phyloP scores from a whole-genome alignment of 2,797 vertebrate genomes.

The Bucorvus abyssinicus region DNA sequence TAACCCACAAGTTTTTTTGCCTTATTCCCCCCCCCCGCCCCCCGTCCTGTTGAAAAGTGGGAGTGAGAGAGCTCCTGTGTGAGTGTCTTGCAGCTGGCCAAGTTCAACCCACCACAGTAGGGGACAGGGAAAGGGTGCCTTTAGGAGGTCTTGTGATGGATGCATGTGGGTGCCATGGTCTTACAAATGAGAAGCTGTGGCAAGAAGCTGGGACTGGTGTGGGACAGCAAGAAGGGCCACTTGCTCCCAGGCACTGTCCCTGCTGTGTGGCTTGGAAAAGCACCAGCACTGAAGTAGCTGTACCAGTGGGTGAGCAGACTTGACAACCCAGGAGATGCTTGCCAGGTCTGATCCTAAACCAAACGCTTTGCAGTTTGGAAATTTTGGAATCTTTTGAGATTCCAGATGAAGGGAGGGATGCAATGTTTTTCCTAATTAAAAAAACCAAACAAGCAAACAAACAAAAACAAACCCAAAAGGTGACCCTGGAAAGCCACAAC shows the following conservation, averaged over 20 bases:
- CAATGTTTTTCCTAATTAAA: neutral
- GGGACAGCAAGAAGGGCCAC: neutral
- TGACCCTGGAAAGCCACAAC: neutral
- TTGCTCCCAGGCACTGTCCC: rapidly evolving
- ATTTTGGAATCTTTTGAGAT: neutral
- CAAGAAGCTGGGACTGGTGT: neutral
- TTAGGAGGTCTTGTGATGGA: neutral
- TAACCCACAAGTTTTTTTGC: neutral
- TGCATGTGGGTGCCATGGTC: neutral
- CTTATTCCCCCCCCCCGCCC: neutral
- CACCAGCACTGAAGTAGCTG: neutral
- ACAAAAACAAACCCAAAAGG: neutral
- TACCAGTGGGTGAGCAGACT: neutral
- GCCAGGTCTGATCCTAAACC: neutral
- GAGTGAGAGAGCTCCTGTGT: neutral
- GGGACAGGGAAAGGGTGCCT: too few relatives aligned
- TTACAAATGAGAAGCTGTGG: neutral
- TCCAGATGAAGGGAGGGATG: neutral
- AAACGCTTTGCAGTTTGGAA: neutral
- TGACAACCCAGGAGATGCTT: too few relatives aligned
- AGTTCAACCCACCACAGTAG: neutral
- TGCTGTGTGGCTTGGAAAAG: too few relatives aligned
- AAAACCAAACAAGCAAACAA: too few relatives aligned
- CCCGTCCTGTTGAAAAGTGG: too few relatives aligned
- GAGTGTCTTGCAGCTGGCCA: neutral